phyloP scores from a whole-genome alignment of 2,888 invertebrate species.

The Trichacis sp. region DNA sequence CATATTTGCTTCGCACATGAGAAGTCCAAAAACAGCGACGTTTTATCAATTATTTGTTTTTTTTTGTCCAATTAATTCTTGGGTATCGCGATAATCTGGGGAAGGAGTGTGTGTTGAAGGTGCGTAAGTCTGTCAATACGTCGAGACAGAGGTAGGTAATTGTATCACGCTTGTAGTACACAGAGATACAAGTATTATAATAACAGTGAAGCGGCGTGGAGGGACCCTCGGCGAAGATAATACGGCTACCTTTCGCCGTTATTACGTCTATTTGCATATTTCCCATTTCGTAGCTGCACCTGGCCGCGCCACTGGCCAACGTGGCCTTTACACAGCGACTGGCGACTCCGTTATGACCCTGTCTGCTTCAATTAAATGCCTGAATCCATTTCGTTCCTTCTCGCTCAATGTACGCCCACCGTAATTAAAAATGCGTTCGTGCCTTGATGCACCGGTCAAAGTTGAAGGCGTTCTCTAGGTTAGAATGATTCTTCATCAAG shows the following conservation, averaged over 20 bases:
- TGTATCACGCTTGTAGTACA: slow-evolving; percentile 15
- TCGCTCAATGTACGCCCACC: background rate
- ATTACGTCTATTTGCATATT: slow-evolving; percentile 30
- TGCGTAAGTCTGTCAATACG: slow-evolving; percentile 8
- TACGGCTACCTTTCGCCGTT: slow-evolving; percentile 16
- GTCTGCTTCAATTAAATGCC: slow-evolving; percentile 8
- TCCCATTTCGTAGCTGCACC: slow-evolving; percentile 25
- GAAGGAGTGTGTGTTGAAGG: background rate
- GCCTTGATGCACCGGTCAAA: background rate
- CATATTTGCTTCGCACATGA: too few relatives aligned
- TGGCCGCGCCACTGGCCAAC: slow-evolving; percentile 8
- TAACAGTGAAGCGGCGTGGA: slow-evolving; percentile 5
- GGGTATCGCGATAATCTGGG: slow-evolving; percentile 4
- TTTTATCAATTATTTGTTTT: too few relatives aligned
- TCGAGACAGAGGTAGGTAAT: slow-evolving; percentile 3
- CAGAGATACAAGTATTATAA: slow-evolving; percentile 5
- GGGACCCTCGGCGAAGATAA: slow-evolving; percentile 16
- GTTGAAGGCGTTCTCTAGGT: background rate
- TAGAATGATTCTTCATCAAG: too few relatives aligned
- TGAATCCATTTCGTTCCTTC: slow-evolving; percentile 1
- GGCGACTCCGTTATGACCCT: slow-evolving; percentile 8
- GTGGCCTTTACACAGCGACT: slow-evolving; percentile 1
- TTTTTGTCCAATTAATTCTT: slow-evolving; percentile 1
- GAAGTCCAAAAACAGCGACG: too few relatives aligned
- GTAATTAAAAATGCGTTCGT: background rate